Percentiles rank a stretch among this genome's conserved stretches.
Evolutionary conservation across 2,888 invertebrate genomes (phyloP).

Genomic region (Platycheirus albimanus): DNA sequence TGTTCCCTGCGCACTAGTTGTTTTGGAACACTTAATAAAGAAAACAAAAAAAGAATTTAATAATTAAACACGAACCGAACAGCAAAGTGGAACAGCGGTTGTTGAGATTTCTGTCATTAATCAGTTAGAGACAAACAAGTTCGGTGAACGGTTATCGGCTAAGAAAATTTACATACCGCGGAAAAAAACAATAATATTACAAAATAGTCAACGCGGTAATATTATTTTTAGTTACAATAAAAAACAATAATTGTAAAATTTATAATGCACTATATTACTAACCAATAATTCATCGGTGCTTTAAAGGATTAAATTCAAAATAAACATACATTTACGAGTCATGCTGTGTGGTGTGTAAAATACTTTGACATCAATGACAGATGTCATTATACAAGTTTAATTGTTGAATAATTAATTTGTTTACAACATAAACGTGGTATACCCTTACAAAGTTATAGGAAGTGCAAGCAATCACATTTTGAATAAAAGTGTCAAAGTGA

Average conservation of each 20-base stretch:
- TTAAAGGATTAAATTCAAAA: constrained; percentile 17
- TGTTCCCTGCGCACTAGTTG: constrained; percentile 16
- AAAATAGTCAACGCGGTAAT: constrained; percentile 37
- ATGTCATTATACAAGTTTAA: constrained; percentile 30
- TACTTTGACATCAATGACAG: constrained; percentile 33
- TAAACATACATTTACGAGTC: constrained; percentile 22
- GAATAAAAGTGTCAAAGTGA: constrained; percentile 17
- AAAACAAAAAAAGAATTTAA: no score
- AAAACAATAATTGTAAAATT: constrained; percentile 47
- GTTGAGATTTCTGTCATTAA: constrained; percentile 66
- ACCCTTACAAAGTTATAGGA: background rate
- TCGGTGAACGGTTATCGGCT: constrained; percentile 75
- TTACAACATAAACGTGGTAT: constrained; percentile 5
- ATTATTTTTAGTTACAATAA: constrained; percentile 12
- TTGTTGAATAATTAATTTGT: background rate
- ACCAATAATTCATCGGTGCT: constrained; percentile 30
- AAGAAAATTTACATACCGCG: constrained; percentile 23
- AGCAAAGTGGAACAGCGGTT: constrained; percentile 67
- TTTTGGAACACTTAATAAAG: constrained; percentile 3
- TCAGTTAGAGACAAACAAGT: constrained; percentile 75
- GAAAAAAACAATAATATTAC: no score
- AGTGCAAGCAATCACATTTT: constrained; percentile 24
- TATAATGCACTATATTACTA: constrained; percentile 43
- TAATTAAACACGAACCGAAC: constrained; percentile 60
- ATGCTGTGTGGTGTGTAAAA: background rate